Base-by-base conservation (phyloP, 1,140 invertebrate species). In the Lepidurus packardi region DNA sequence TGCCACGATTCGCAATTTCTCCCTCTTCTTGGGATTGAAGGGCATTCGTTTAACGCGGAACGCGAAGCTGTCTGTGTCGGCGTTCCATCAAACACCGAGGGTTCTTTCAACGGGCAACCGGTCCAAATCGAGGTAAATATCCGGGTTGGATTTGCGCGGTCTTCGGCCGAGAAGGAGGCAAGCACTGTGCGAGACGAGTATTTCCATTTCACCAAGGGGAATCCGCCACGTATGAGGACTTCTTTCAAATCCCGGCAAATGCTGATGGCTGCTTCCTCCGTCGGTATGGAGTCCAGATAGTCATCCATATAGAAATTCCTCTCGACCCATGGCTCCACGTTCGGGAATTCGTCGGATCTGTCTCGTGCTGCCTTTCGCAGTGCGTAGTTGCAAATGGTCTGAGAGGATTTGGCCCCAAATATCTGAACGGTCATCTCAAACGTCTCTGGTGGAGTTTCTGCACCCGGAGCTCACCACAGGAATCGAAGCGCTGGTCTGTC, bases 1-100 rank as follows among this genome's bases (percentile, higher is more conserved):
- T 4, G 84, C 80, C 13, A 84, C 80, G 10, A 84, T 81, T 0
- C 83, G 82, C n/a, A 84, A 53, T 10, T 84, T 78, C 24, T 25
- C 74, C 47, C 80, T 13, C 65, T 81, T 81, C 24, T 79, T 81
- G 10, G 77, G 13, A 6, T 34, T 44, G 7, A 25, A 11, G 16
- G 43, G 43, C 24, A 41, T 77, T 7, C 13, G 73, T 7, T 74
- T 76, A 10, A 77, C 16, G 73, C 24, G 42, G 73, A 74, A 78
- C 11, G 78, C 43, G 25, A 77, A 78, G 6, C 41, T 34, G 25
- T 76, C 78, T 65, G 43, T 76, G 0, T 45, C 45, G 7, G 79
- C 78, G 13, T 81, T 73, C 43, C n/a, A 9, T 2, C 74, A 24
- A 6, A 80, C 47, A 7, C 77, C 44, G 9, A 75, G 45, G 0